Conservation (phyloP, 2,113 vertebrate genomes). For the Acanthisitta chloris region DNA sequence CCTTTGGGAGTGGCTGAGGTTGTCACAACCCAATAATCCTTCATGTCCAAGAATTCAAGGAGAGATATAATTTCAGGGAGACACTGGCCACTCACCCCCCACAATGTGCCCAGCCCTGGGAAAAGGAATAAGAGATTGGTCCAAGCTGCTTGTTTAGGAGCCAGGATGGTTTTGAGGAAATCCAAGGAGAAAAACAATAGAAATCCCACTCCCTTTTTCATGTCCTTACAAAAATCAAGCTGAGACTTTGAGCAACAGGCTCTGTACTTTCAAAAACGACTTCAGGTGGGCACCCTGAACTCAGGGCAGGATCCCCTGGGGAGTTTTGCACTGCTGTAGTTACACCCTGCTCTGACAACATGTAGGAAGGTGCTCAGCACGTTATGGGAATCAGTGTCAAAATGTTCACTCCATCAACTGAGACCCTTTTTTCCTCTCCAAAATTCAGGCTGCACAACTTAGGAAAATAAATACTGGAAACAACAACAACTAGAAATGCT, state of each 20-base stretch:
- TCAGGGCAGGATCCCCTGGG: not conserved
- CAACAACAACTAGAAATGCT: not conserved
- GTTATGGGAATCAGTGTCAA: not conserved
- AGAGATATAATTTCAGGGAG: not conserved
- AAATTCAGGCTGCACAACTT: not conserved
- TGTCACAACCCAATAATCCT: not conserved
- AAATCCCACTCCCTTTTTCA: not conserved
- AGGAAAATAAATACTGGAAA: not conserved
- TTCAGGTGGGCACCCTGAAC: not conserved
- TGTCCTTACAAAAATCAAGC: not conserved
- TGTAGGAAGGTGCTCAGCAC: not conserved
- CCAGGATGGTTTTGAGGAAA: not conserved
- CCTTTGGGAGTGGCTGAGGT: not conserved
- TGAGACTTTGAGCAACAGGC: not conserved
- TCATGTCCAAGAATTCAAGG: not conserved
- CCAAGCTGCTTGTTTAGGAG: not conserved
- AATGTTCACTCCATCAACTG: not conserved
- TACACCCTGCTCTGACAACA: not conserved
- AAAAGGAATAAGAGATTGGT: not conserved
- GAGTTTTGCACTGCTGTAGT: not conserved
- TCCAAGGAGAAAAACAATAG: not conserved
- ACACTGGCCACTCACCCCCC: not conserved
- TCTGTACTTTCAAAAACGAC: not conserved
- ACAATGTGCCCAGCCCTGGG: not conserved
- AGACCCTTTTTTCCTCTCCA: not conserved